phyloP scores from a whole-genome alignment of 2,888 invertebrate species.

The Ectropis crepuscularia region DNA sequence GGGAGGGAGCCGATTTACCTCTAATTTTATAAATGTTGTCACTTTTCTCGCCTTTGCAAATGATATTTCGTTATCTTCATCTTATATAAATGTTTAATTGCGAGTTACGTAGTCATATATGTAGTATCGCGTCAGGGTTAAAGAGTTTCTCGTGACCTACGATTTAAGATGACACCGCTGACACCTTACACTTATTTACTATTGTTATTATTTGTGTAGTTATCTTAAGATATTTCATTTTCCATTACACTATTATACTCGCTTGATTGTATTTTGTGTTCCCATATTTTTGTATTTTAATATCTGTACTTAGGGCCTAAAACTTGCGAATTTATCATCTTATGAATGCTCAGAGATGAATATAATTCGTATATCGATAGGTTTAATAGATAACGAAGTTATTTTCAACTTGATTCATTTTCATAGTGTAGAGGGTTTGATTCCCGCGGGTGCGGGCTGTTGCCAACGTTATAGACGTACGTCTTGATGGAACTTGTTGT shows the following conservation, averaged over 20 bases:
- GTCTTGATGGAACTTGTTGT: slow-evolving; percentile 73
- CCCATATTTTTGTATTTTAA: slow-evolving; percentile 58
- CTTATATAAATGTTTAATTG: slow-evolving; percentile 23
- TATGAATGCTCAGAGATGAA: slow-evolving; percentile 60
- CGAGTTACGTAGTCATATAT: slow-evolving; percentile 16
- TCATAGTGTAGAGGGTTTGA: slow-evolving; percentile 50
- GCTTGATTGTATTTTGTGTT: slow-evolving; percentile 57
- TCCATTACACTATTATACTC: slow-evolving; percentile 41
- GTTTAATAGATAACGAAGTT: slow-evolving; percentile 68
- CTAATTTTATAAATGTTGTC: slow-evolving; percentile 8
- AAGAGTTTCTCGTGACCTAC: slow-evolving; percentile 9
- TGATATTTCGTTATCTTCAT: slow-evolving; percentile 16
- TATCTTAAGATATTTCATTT: slow-evolving; percentile 58
- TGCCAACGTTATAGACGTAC: slow-evolving; percentile 59
- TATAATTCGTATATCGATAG: slow-evolving; percentile 62
- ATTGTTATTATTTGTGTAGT: slow-evolving; percentile 59
- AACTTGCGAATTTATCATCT: slow-evolving; percentile 59
- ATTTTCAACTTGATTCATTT: slow-evolving; percentile 75
- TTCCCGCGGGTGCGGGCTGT: slow-evolving; percentile 43
- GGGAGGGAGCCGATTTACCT: slow-evolving; percentile 11
- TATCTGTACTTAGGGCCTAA: slow-evolving; percentile 77
- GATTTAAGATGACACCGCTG: slow-evolving; percentile 20
- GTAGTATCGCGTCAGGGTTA: slow-evolving; percentile 19
- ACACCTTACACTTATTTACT: slow-evolving; percentile 43
- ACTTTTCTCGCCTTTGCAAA: slow-evolving; percentile 15